Base-by-base conservation (phyloP, 1,140 invertebrate species). In the Atta cephalotes region DNA sequence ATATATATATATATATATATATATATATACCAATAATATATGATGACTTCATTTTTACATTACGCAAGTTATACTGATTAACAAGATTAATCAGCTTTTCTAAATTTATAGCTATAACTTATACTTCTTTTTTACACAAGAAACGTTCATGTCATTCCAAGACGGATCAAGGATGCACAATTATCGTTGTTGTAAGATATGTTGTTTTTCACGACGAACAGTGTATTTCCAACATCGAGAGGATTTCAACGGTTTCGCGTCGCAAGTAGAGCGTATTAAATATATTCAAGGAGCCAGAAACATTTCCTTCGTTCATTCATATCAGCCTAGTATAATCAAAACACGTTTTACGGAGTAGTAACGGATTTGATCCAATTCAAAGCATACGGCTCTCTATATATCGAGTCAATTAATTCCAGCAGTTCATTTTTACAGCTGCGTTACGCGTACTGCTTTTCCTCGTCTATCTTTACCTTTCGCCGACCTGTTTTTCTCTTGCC, bases 371-470 rank as follows among this genome's bases (percentile, higher is more conserved):
- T 84, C 89, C 21, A 90, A 88, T 91, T 58, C 90, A 45, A 31
- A 53, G 45, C n/a, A 35, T 18, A 39, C 62, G 49, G 45, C 53
- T 81, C 78, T 68, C 84, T 74, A 58, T 71, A 77, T 76, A 81
- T 71, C 87, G 49, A 90, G 87, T 58, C 70, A 88, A 85, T 91
- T 91, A 91, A 91, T 91, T 91, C 89, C 66, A 66, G 65, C 76
- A 79, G 77, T 66, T 65, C 58, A 74, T 90, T 91, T 88, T 90
- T 91, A 88, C 78, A 86, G 72, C 66, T 39, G 28, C 78, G 72
- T 25, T 78, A 71, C 65, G 28, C 28, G 25, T 63, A 28, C 72
- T 49, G 68, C 74, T 84, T 90, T 87, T 84, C 84, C 62, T 74
- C 56, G 18, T 76, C 60, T 35, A 74, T 14, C 60, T 87, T 53